These are phyloP conservation scores for Poeciliopsis gracilis DNA, from an alignment of 2,797 vertebrate species.

Conservation along the genomic window DNA sequence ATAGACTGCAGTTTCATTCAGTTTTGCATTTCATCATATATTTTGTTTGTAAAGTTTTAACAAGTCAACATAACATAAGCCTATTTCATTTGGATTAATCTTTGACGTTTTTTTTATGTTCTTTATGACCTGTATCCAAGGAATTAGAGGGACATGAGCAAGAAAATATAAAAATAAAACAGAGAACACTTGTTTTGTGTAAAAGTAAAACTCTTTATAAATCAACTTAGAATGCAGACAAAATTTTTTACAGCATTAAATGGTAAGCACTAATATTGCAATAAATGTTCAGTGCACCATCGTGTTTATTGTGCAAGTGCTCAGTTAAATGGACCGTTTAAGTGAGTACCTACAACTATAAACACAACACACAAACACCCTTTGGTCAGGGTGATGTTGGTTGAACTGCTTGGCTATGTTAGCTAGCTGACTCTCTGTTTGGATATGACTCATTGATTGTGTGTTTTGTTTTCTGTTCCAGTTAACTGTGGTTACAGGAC, in stretches of 20 bases:
- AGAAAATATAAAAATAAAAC: neutral
- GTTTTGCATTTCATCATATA: neutral
- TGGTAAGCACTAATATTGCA: neutral
- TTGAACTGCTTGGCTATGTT: neutral
- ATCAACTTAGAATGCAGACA: neutral
- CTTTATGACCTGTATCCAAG: neutral
- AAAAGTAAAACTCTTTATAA: neutral
- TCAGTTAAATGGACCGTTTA: neutral
- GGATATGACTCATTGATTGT: neutral
- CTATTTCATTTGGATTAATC: neutral
- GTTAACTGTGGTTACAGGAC: neutral
- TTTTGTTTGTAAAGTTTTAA: neutral
- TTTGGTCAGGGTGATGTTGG: neutral
- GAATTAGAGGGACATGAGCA: neutral
- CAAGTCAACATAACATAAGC: neutral
- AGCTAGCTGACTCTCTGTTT: neutral
- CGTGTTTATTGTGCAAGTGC: neutral
- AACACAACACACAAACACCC: too few species aligned
- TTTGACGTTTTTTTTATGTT: too few species aligned
- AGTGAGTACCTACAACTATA: neutral
- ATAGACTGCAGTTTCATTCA: too few species aligned
- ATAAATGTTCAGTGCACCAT: neutral
- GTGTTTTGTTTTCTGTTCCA: neutral
- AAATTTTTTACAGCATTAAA: neutral
- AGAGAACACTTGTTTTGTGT: neutral